Base-by-base conservation (phyloP, 2,888 invertebrate genomes). In the Balanococcus diminutus region DNA sequence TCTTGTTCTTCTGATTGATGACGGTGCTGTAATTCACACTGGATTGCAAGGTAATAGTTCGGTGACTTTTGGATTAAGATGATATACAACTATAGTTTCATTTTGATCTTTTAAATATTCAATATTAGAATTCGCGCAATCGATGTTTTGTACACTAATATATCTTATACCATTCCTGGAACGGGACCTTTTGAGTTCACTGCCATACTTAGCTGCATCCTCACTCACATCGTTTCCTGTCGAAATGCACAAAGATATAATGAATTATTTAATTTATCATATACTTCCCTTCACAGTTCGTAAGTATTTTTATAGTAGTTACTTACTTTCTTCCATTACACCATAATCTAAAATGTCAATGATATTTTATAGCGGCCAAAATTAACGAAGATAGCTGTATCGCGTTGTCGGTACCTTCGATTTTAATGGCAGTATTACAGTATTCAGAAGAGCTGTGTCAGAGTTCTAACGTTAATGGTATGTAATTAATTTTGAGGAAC, bases 271-370 rank as follows among this genome's bases (percentile, higher is more conserved):
- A 16, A 98, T 98, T 90, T 98, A 96, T 90, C 97, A 98, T 90
- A 95, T 99, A 89, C 91, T 99, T 88, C 99, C 99, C 0, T 98
- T 98, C 90, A 97, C 98, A 28, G 95, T 99, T 89, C 94, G 97
- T 96, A 91, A 93, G 94, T 93, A 89, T 96, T 96, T 2, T 94
- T 8, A 56, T n/a, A n/a, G n/a, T n/a, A n/a, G n/a, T 96, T 5
- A 95, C 97, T 0, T 95, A 98, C 51, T 96, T 99, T 86, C 94
- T 99, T 87, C 98, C 98, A 96, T 95, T 98, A 94, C 95, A 98
- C 36, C 95, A 87, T 82, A 19, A 32, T 72, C 25, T 31, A 9
- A 22, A 25, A n/a, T 67, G 3, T 84, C 28, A 28, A 32, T 32
- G n/a, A 14, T 32, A 28, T 19, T 51, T 75, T 82, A 87, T 89